Conservation (phyloP, 2,888 invertebrate species). For the Temnothorax rugatulus region DNA sequence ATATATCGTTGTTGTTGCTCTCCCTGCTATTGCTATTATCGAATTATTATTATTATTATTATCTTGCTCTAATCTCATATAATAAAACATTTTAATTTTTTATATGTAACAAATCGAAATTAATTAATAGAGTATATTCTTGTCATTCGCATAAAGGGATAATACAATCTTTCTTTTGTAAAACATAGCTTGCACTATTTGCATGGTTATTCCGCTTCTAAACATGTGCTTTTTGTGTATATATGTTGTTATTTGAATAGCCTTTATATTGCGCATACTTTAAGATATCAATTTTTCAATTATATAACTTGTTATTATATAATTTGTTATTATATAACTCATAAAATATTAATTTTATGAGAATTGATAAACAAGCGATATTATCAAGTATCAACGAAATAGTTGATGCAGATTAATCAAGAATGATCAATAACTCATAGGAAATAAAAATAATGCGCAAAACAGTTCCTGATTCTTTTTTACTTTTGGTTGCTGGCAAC, state of each 20-base stretch:
- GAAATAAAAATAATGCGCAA: conserved; percentile 21
- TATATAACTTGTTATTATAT: not conserved
- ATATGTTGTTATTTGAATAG: not conserved
- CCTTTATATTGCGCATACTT: conserved; percentile 2
- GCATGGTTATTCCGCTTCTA: conserved; percentile 30
- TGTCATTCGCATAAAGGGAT: conserved; percentile 11
- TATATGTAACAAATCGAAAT: not conserved
- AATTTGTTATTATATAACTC: not conserved
- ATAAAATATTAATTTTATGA: not conserved
- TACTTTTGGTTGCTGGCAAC: conserved; percentile 47
- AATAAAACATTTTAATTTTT: not conserved
- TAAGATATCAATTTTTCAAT: not conserved
- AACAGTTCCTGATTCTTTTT: not conserved
- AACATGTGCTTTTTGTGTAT: not conserved
- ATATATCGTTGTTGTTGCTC: conserved; percentile 23
- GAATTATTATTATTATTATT: conserved; percentile 12
- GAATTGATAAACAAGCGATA: not conserved
- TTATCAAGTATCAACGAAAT: not conserved
- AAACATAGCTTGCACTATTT: not conserved
- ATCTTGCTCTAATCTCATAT: not conserved
- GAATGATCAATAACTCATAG: not conserved
- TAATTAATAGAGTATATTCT: not conserved
- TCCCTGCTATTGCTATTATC: conserved; percentile 21
- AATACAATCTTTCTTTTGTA: not conserved
- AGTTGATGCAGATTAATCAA: not conserved